Conservation (phyloP, 1,140 invertebrate species). For the Papilio dardanus region DNA sequence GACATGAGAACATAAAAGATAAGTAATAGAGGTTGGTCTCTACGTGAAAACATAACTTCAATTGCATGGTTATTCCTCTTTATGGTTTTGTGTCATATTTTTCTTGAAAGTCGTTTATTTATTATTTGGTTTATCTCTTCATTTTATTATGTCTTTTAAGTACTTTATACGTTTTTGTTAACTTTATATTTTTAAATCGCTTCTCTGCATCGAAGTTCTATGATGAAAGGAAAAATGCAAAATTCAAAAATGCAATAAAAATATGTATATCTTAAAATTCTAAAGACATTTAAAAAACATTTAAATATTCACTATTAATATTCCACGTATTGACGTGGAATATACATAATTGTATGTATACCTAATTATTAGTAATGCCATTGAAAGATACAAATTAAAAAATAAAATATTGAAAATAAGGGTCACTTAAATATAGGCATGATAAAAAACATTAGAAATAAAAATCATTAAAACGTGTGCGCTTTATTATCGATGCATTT, state of each 20-base stretch:
- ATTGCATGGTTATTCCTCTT: conserved; percentile 11
- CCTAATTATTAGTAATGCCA: neutral
- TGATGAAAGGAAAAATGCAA: neutral
- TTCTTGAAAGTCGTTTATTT: conserved; percentile 13
- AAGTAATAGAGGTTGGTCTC: neutral
- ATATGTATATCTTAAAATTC: no score
- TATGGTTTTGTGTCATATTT: conserved; percentile 3
- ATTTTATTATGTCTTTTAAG: neutral
- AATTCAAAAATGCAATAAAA: no score
- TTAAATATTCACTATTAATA: neutral
- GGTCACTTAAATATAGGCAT: conserved; percentile 46
- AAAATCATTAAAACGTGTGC: conserved; percentile 74
- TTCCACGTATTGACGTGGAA: no score
- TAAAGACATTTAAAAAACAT: no score
- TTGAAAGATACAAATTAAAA: conserved; percentile 1
- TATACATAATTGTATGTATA: no score
- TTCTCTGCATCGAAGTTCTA: neutral
- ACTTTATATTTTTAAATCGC: neutral
- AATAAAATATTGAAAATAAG: neutral
- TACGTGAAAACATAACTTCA: conserved; percentile 12
- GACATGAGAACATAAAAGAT: neutral
- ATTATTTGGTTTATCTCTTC: conserved; percentile 6
- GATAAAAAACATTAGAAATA: conserved; percentile 57
- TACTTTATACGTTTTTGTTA: neutral
- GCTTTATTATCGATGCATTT: conserved; percentile 67